Base-by-base conservation (phyloP, 2,113 vertebrate species). In the Lamprologus speciosus region DNA sequence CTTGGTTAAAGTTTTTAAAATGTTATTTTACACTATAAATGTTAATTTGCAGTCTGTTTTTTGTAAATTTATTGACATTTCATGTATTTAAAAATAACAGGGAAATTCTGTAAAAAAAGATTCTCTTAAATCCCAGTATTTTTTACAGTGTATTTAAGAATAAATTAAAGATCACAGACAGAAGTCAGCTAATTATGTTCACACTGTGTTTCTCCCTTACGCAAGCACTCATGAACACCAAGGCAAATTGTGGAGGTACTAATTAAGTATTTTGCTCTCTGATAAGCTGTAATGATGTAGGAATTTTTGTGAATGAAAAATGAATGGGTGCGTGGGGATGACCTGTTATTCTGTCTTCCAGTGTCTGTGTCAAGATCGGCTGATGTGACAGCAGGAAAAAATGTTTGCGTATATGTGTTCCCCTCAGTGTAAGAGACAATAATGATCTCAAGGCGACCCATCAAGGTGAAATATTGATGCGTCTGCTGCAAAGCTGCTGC, bases 391-490 rank as follows among this genome's bases (percentile, higher is more conserved):
- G 26, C 5, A 5, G 21, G 11, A 12, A 68, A 58, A 82, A 14
- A 14, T 4, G 28, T 8, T 6, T 57, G 51, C 7, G 31, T 81
- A 11, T 42, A 2, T 33, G 65, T 68, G 23, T 88, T 55, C 78
- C 53, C 21, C 17, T 35, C 50, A 4, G 45, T 53, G 53, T 80
- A 11, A 28, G 40, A 86, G 85, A 91, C 63, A 85, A 92, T 93
- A 89, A 91, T 87, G 90, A 85, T 90, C 81, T 92, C 86, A 86
- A 91, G 70, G 88, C 73, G n/a, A 90, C 60, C 83, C 92, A 92
- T 94, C 86, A 65, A 55, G 60, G 40, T 93, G 91, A 94, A 93
- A 93, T 93, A 95, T 91, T 95, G 81, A 95, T 93, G 94, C 5
- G 12, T 17, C 60, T 68, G 80, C 85, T 87, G 87, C 87, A 88